phyloP scores from a whole-genome alignment of 2,888 invertebrate genomes.

The Lacanobia oleracea region DNA sequence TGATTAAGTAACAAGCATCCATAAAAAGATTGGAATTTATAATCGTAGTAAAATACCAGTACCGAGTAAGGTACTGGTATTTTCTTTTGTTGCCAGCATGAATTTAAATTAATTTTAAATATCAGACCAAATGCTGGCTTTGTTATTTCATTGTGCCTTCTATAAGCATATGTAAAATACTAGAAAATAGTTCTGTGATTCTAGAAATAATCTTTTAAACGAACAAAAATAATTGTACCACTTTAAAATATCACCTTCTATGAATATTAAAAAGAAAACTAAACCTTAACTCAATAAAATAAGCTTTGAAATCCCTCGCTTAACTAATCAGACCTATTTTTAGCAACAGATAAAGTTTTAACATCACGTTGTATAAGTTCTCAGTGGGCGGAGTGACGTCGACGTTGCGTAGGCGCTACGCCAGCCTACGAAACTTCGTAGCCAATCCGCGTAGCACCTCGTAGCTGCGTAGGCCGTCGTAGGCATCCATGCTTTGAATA shows the following conservation, averaged over 20 bases:
- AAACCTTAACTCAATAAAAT: not conserved
- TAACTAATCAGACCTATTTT: constrained; percentile 18
- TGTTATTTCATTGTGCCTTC: too few relatives aligned
- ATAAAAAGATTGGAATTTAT: too few relatives aligned
- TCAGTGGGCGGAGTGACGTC: constrained; percentile 59
- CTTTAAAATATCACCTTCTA: not conserved
- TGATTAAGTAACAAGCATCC: too few relatives aligned
- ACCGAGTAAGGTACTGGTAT: too few relatives aligned
- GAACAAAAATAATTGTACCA: not conserved
- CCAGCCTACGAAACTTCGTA: constrained; percentile 61
- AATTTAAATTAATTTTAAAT: too few relatives aligned
- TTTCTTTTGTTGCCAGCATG: too few relatives aligned
- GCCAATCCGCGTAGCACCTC: constrained; percentile 62
- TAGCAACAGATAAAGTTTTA: constrained; percentile 34
- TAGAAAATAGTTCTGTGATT: too few relatives aligned
- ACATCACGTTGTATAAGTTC: constrained; percentile 1
- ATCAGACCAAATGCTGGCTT: too few relatives aligned
- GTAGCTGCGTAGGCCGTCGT: constrained; percentile 57
- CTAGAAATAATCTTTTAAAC: too few relatives aligned
- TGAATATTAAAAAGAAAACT: not conserved
- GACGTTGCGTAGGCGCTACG: constrained; percentile 64
- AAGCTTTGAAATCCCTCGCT: not conserved
- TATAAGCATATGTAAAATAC: too few relatives aligned
- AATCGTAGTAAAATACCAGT: too few relatives aligned
- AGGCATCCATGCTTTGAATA: constrained; percentile 41